Conservation (phyloP, 2,797 vertebrate species). For the Pantherophis alleghaniensis region DNA sequence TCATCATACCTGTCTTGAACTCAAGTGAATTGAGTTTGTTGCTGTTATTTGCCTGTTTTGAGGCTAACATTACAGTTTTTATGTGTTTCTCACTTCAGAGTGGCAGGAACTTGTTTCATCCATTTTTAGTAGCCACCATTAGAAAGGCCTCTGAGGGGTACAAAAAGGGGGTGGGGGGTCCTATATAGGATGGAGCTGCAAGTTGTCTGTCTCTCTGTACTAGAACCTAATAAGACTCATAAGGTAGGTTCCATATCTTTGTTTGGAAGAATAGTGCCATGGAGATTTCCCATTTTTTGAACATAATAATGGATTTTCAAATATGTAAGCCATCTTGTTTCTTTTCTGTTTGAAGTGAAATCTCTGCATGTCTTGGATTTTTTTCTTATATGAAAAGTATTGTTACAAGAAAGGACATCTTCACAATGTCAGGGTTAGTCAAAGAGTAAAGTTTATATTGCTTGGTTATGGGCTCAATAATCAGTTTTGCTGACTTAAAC, state of each 20-base stretch:
- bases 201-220: background rate
- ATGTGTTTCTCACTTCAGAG: background rate
- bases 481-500: background rate
- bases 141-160: background rate
- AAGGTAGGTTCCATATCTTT: background rate
- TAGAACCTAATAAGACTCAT: conserved; percentile 16
- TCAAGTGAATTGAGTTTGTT: background rate
- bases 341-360: background rate
- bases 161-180: background rate
- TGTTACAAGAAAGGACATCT: accelerated
- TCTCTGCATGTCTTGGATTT: background rate
- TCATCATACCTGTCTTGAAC: background rate
- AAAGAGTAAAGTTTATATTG: background rate
- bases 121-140: background rate
- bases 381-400: conserved; percentile 13
- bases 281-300: background rate
- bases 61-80: background rate
- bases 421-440: background rate
- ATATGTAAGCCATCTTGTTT: background rate
- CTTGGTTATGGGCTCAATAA: background rate
- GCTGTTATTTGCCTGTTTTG: background rate
- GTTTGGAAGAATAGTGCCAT: background rate
- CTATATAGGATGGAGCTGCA: background rate
- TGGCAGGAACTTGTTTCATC: background rate
- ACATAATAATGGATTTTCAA: background rate